These are phyloP conservation scores for Chiroxiphia lanceolata DNA, from an alignment of 2,797 vertebrate genomes.

Conservation along the genomic window DNA sequence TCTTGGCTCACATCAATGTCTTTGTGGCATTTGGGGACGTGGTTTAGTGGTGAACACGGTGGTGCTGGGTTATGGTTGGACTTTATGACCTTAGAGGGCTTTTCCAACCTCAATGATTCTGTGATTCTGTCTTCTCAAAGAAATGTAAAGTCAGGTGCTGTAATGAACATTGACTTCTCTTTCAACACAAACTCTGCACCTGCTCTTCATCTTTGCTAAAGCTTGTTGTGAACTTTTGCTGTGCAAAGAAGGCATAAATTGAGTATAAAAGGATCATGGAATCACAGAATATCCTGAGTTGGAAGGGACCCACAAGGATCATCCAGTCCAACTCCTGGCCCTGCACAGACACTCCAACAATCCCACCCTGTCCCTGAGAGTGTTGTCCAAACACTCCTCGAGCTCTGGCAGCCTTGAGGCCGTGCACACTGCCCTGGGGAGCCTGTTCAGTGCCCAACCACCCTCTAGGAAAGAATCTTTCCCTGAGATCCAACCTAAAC, in stretches of 20 bases:
- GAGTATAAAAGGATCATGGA: not conserved
- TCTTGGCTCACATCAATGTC: rapidly evolving
- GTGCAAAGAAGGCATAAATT: not conserved
- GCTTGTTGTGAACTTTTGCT: not conserved
- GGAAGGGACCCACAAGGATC: not conserved
- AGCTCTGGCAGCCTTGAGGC: not conserved
- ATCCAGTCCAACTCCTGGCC: not conserved
- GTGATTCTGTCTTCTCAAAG: not conserved
- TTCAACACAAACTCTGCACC: not conserved
- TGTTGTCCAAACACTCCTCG: rapidly evolving
- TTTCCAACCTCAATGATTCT: not conserved
- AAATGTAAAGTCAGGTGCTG: not conserved
- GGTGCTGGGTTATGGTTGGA: not conserved
- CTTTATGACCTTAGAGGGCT: not conserved
- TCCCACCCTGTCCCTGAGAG: not conserved
- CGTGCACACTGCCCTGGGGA: rapidly evolving
- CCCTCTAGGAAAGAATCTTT: not conserved
- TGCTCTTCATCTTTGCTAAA: not conserved
- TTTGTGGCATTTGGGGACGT: not conserved
- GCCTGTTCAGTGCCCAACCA: too few relatives aligned
- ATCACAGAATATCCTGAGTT: not conserved
- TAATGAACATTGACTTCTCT: not conserved
- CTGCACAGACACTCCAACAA: not conserved
- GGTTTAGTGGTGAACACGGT: not conserved
- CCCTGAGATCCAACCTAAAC: not conserved